Base-by-base conservation (phyloP, 2,888 invertebrate genomes). In the Caenorhabditis sp. region DNA sequence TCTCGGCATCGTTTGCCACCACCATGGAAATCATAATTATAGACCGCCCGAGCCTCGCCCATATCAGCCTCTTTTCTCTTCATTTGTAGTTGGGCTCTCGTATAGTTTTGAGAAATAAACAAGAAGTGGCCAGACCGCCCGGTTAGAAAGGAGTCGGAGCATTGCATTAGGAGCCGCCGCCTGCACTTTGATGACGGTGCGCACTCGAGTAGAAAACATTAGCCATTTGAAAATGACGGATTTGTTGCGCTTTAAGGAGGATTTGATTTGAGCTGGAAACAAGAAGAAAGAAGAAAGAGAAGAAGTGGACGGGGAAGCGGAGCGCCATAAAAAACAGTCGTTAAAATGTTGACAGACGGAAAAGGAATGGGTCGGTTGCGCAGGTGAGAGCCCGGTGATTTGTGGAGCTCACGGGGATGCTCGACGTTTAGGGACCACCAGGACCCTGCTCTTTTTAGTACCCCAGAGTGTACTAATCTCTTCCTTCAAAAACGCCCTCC, bases 201-300 rank as follows among this genome's bases (percentile, higher is more conserved):
- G 61, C 71, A 71, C 39, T 62, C 41, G 62, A 62, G 56, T 62
- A 68, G 68, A 68, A 68, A 68, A 68, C 41, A 59, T 68, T 48
- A 41, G 48, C 22, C 68, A 68, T 59, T 68, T 52, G 68, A 56
- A 65, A 65, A 56, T 56, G 65, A 56, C 65, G 65, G 65, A 56
- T 59, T 56, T 48, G 65, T 50, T 37, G 41, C 30, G 35, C 27
- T 20, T 35, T 32, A 30, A 46, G 22, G 30, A 30, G 22, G 13
- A 32, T 17, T 37, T 48, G 39, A 45, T 52, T 61, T 22, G 37
- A 26, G 26, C 2, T 20, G 30, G n/a, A 15, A 43, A n/a, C n/a
- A 35, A 48, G 24, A 37, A 37, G n/a, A 4, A 27, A 52, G 15
- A 35, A 20, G 15, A 27, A 46, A 24, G 43, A 45, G 27, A 27